phyloP scores from a whole-genome alignment of 2,888 invertebrate species.

The Ophraella communa region DNA sequence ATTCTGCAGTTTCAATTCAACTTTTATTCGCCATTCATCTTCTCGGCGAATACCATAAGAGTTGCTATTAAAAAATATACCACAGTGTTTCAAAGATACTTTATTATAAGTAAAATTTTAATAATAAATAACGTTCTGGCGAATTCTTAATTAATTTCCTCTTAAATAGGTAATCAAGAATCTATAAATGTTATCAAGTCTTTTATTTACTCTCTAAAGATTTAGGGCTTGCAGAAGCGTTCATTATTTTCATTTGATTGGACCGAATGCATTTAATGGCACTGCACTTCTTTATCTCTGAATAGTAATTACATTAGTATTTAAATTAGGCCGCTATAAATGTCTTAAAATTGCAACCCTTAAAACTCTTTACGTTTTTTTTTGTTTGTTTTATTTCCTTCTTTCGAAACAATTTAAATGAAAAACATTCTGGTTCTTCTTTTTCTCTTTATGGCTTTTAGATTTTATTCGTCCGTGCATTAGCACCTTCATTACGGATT shows the following conservation, averaged over 20 bases:
- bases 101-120: too few relatives aligned
- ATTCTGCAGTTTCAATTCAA: constrained; percentile 38
- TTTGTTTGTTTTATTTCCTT: constrained; percentile 43
- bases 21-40: constrained; percentile 32
- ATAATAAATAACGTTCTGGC: too few relatives aligned
- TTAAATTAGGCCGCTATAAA: constrained; percentile 52
- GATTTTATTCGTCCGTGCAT: constrained; percentile 11
- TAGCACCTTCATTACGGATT: constrained; percentile 14
- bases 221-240: constrained; percentile 43
- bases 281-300: constrained; percentile 46
- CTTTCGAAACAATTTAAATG: constrained; percentile 28
- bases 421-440: constrained; percentile 23
- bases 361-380: constrained; percentile 45
- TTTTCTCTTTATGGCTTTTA: constrained; percentile 20
- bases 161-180: too few relatives aligned
- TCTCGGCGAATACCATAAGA: neutral
- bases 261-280: constrained; percentile 47
- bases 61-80: neutral
- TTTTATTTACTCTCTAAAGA: too few relatives aligned
- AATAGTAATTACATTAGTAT: constrained; percentile 52
- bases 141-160: too few relatives aligned
- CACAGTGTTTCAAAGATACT: too few relatives aligned
- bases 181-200: constrained; percentile 21
- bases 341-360: constrained; percentile 50
- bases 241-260: constrained; percentile 47